A percentile compares a stretch with the other conserved stretches of the same genome.
Evolutionary conservation across 2,888 invertebrate genomes (phyloP).

Genomic region (Elgonia sp.): DNA sequence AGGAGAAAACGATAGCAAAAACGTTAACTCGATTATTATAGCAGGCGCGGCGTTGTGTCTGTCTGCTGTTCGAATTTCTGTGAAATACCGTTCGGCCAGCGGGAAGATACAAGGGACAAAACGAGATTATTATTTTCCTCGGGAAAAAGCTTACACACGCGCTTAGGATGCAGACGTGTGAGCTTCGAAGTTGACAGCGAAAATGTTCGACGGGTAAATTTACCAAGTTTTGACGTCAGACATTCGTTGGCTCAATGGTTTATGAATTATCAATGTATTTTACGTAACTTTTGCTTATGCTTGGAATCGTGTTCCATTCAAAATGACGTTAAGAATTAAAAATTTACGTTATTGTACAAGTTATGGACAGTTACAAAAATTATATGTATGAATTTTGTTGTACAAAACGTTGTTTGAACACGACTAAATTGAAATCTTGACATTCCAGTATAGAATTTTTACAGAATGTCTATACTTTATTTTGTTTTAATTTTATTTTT

Average conservation of each 20-base stretch:
- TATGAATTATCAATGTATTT: conserved; percentile 63
- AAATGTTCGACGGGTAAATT: conserved; percentile 65
- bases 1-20: conserved; percentile 64
- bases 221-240: conserved; percentile 69
- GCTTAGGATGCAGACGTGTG: conserved; percentile 64
- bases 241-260: conserved; percentile 55
- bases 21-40: conserved; percentile 67
- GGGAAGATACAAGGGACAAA: conserved; percentile 59
- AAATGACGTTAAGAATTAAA: conserved; percentile 31
- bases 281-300: conserved; percentile 58
- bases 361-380: conserved; percentile 1
- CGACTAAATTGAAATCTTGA: too few relatives aligned
- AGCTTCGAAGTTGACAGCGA: conserved; percentile 57
- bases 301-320: conserved; percentile 20
- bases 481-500: too few relatives aligned
- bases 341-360: conserved; percentile 22
- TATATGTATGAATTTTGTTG: background rate
- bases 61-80: conserved; percentile 56
- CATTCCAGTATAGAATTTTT: too few relatives aligned
- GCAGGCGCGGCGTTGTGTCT: conserved; percentile 27
- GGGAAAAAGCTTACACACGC: conserved; percentile 49
- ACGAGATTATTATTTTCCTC: conserved; percentile 72
- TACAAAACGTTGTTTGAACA: background rate
- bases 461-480: too few relatives aligned
- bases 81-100: conserved; percentile 53